Percentiles rank a stretch among this genome's conserved stretches.
phyloP scores from a whole-genome alignment of 2,888 invertebrate species.

The Lagria hirta region DNA sequence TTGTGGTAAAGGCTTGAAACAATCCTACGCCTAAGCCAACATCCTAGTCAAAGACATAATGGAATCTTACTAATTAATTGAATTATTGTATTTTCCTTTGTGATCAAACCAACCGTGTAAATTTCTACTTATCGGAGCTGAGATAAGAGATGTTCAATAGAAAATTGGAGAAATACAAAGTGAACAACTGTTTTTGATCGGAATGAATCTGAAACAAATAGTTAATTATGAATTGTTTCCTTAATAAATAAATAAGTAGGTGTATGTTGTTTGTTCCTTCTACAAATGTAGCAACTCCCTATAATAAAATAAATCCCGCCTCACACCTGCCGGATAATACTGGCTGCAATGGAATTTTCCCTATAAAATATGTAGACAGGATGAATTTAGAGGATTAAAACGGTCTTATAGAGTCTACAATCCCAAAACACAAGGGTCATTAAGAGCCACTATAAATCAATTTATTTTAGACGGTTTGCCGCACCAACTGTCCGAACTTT shows the following conservation, averaged over 20 bases:
- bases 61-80: slow-evolving; percentile 1
- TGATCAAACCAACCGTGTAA: too few relatives aligned
- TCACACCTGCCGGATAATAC: not conserved
- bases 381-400: slow-evolving; percentile 2
- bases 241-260: too few relatives aligned
- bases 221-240: not conserved
- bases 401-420: slow-evolving; percentile 2
- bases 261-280: not conserved
- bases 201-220: not conserved
- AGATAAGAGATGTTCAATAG: too few relatives aligned
- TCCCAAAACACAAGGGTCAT: slow-evolving; percentile 5
- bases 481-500: not conserved
- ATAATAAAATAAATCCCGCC: slow-evolving; percentile 7
- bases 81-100: slow-evolving; percentile 1
- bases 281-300: not conserved
- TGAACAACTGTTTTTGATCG: too few relatives aligned
- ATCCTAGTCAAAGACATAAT: not conserved
- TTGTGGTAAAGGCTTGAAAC: not conserved
- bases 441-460: slow-evolving; percentile 12
- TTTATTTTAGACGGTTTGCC: slow-evolving; percentile 3
- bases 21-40: slow-evolving; percentile 1
- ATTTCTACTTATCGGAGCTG: not conserved
- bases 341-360: not conserved
- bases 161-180: too few relatives aligned
- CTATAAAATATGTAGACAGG: slow-evolving; percentile 4